Evolutionary conservation across 2,113 vertebrate species (phyloP).

Genomic region (Andinoacara biseriatus): DNA sequence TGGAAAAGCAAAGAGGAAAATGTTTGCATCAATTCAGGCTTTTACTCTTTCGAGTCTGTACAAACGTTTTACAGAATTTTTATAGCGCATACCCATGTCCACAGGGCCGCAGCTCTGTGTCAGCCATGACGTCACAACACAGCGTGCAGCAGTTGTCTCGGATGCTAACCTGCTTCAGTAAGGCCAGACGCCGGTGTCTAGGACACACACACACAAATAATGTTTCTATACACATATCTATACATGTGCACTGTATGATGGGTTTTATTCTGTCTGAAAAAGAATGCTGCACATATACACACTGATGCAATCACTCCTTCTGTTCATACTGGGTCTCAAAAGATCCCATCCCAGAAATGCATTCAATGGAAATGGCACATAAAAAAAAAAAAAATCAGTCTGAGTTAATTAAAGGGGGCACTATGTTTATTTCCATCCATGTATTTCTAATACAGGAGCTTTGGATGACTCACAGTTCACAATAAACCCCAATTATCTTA

Average conservation of each 20-base stretch:
- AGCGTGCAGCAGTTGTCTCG: slow-evolving; percentile 98
- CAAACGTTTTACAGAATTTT: not conserved
- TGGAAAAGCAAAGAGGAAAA: accelerated
- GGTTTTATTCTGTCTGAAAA: not conserved
- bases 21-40: not conserved
- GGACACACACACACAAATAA: not conserved
- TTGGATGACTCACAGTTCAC: not conserved
- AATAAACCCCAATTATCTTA: not conserved
- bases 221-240: not conserved
- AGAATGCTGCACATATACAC: not conserved
- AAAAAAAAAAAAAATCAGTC: too few species aligned
- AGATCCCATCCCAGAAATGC: not conserved
- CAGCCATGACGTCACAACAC: slow-evolving; percentile 96
- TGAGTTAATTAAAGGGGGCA: too few species aligned
- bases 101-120: slow-evolving; percentile 96
- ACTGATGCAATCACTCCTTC: not conserved
- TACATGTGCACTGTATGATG: too few species aligned
- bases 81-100: slow-evolving; percentile 88
- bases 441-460: not conserved
- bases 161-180: slow-evolving; percentile 98
- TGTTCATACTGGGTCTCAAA: not conserved
- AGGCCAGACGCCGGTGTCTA: slow-evolving; percentile 94
- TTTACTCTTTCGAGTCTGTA: not conserved
- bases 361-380: not conserved
- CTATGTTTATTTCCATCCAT: not conserved